Evolutionary conservation across 2,888 invertebrate species (phyloP), one percentile per base, ranked within the genome.

Genomic region (Drosophila dives): DNA sequence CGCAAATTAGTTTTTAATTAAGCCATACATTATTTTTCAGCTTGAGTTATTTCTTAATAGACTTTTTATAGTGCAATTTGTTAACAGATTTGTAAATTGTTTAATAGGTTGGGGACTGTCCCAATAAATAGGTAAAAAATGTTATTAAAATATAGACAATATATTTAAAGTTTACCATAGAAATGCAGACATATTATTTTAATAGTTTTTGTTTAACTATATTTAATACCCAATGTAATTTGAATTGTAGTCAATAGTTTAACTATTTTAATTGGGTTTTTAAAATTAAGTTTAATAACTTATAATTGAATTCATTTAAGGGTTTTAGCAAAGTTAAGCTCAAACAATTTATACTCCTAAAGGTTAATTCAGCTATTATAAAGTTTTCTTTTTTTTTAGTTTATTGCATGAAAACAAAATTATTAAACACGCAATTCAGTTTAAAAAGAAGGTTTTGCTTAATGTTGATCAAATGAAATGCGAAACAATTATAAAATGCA

Each of bases 351-450:
- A 15, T 26, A 49, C 10, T 2, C 17, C 11, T 17, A 8, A 48
- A 26, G 17, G 17, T n/a, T 32, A 20, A 51, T 11, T 8, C 29
- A 15, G 32, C 26, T 49, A 17, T 49, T 10, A 49, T 11, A 51
- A 33, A 15, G 3, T 32, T 51, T 15, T 29, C 6, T 17, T 32
- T n/a, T 20, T 20, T 20, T 32, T 20, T 50, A 12, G 45, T 15
- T 11, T 32, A 26, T 48, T 71, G 72, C 70, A 70, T 70, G 70
- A 15, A 26, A 50, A 15, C 12, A 7, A 54, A 48, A 8, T 8
- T 33, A 23, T 45, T 45, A 45, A 23, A 23, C n/a, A 20, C 33
- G 15, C 33, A 8, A 15, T 33, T 1, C 1, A 53, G 15, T 15
- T 26, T 15, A n/a, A 20, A 38, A 53, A 23, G 15, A 17, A 33